phyloP scores from a whole-genome alignment of 2,113 vertebrate species.

The Rana temporaria region DNA sequence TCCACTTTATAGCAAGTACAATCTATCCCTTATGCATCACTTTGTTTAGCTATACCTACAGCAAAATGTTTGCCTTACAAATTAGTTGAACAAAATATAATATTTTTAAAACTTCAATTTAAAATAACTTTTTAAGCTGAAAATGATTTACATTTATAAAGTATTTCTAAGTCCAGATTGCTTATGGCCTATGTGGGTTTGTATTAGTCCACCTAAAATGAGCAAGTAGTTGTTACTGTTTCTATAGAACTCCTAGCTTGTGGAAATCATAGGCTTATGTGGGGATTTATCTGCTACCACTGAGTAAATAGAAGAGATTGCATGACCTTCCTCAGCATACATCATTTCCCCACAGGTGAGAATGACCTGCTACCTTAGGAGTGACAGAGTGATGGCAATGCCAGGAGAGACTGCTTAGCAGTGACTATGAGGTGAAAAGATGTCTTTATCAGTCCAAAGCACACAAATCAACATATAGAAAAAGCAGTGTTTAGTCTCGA shows the following conservation, averaged over 20 bases:
- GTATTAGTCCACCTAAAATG: conserved; percentile 40
- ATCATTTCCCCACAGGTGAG: conserved; percentile 56
- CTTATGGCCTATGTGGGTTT: background rate
- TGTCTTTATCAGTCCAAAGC: conserved; percentile 24
- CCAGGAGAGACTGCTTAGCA: conserved; percentile 34
- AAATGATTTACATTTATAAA: too few species aligned
- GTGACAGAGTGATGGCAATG: conserved; percentile 49
- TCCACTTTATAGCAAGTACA: too few species aligned
- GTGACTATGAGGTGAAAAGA: conserved; percentile 23
- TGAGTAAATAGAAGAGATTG: conserved; percentile 58
- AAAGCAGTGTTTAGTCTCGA: conserved; percentile 2
- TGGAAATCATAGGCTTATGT: conserved; percentile 58
- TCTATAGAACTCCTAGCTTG: conserved; percentile 47
- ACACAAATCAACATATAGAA: conserved; percentile 42
- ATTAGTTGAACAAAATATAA: background rate
- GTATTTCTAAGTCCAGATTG: background rate
- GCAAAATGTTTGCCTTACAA: background rate
- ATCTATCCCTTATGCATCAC: too few species aligned
- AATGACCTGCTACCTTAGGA: conserved; percentile 56
- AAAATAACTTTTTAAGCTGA: background rate
- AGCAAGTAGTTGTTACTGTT: conserved; percentile 38
- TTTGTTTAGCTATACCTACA: background rate
- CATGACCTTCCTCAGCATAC: conserved; percentile 56
- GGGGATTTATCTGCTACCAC: conserved; percentile 56
- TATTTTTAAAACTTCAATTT: background rate